phyloP scores from a whole-genome alignment of 2,888 invertebrate genomes.

The Oscheius onirici region DNA sequence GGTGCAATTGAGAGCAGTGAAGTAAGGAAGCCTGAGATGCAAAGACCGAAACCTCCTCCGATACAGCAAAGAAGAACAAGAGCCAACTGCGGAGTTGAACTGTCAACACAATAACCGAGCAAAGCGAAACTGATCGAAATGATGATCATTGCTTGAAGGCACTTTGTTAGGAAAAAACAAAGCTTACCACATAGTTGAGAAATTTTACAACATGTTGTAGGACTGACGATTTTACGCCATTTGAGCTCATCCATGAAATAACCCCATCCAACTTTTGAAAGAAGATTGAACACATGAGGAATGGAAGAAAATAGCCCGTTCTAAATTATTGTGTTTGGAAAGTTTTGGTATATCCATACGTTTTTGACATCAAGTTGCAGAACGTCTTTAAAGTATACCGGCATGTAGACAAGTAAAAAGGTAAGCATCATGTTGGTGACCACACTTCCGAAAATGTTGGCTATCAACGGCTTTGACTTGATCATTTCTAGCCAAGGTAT shows the following conservation, averaged over 20 bases:
- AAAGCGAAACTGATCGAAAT: constrained; percentile 6
- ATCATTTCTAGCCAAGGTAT: constrained; percentile 49
- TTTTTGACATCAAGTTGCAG: constrained; percentile 53
- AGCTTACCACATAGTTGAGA: constrained; percentile 53
- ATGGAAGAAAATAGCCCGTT: constrained; percentile 61
- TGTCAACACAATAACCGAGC: constrained; percentile 32
- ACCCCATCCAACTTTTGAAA: constrained; percentile 60
- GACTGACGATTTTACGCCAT: constrained; percentile 40
- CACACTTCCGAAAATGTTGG: constrained; percentile 45
- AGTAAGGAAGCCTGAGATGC: constrained; percentile 65
- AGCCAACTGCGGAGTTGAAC: constrained; percentile 37
- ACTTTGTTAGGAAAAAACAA: neutral
- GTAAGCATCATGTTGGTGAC: constrained; percentile 56
- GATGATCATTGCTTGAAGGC: constrained; percentile 13
- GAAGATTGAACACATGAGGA: constrained; percentile 52
- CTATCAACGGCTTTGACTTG: constrained; percentile 34
- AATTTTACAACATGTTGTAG: constrained; percentile 54
- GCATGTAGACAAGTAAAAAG: constrained; percentile 60
- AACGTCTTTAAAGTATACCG: constrained; percentile 65
- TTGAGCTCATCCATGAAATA: constrained; percentile 54
- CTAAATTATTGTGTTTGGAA: constrained; percentile 40
- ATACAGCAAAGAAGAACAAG: constrained; percentile 39
- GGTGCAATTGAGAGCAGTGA: constrained; percentile 62
- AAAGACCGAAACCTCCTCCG: constrained; percentile 49
- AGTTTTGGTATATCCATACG: constrained; percentile 27